phyloP scores from a whole-genome alignment of 2,888 invertebrate species.

The Plutella xylostella region DNA sequence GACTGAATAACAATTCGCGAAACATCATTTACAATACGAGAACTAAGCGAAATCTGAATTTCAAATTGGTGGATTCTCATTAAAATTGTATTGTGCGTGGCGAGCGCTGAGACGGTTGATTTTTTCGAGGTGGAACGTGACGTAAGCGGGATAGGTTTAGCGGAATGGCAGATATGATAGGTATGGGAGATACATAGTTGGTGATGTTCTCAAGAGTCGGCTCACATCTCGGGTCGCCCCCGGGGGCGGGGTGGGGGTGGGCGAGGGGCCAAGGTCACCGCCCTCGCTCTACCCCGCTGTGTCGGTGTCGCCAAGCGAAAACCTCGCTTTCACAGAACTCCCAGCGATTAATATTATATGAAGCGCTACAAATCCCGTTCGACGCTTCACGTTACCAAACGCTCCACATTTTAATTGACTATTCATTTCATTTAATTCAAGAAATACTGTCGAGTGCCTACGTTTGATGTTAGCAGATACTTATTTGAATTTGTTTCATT shows the following conservation, averaged over 20 bases:
- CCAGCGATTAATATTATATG: slow-evolving; percentile 45
- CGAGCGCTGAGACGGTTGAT: neutral
- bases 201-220: slow-evolving; percentile 38
- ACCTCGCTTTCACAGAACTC: slow-evolving; percentile 26
- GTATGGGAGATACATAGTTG: slow-evolving; percentile 32
- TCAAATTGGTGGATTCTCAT: slow-evolving; percentile 5
- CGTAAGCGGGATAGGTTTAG: neutral
- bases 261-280: slow-evolving; percentile 54
- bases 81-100: neutral
- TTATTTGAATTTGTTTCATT: no score
- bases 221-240: slow-evolving; percentile 40
- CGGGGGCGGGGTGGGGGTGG: slow-evolving; percentile 20
- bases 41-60: neutral
- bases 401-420: slow-evolving; percentile 4
- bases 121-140: neutral
- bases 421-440: slow-evolving; percentile 2
- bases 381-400: slow-evolving; percentile 2
- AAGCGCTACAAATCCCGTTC: slow-evolving; percentile 17
- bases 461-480: no score
- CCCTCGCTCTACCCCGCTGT: slow-evolving; percentile 49
- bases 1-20: neutral
- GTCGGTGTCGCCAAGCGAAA: slow-evolving; percentile 44
- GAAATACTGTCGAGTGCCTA: no score
- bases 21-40: neutral
- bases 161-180: neutral